Base-by-base conservation (phyloP, 2,888 invertebrate genomes). In the Quadriops clusia region DNA sequence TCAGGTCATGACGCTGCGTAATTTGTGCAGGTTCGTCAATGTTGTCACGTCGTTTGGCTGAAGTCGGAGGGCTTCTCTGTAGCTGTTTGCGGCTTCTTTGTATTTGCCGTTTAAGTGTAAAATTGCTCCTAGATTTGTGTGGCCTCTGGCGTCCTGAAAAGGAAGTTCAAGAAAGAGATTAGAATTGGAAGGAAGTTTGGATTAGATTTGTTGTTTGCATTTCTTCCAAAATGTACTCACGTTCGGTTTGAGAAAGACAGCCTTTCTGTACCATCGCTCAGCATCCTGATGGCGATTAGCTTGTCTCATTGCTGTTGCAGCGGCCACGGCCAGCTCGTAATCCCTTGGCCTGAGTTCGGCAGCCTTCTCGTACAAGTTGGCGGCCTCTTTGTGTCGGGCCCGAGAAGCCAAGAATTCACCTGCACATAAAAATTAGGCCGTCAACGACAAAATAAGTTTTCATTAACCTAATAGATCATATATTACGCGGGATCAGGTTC, bases 121-220 rank as follows among this genome's bases (percentile, higher is more conserved):
- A 54, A 95, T 94, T 34, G 94, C 94, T 13, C 94, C 95, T 33
- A 93, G 70, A 61, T 95, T 94, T 50, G 91, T 89, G 62, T 91
- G 89, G 34, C 87, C 84, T 43, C 86, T 76, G 0, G 91, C 82
- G 52, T 90, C 86, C 77, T 87, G 50, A 11, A 57, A 59, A 21
- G 9, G 21, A 21, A 9, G 21, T 10, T 21, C 9, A 21, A 9
- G 21, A 21, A 21, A 11, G 10, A 11, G 21, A 9, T 8, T 7
- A 18, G 21, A 21, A 11, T 11, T 21, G 5, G n/a, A 21, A 21
- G 21, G 9, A 10, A 6, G 21, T 10, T 10, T 10, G 11, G 21
- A 10, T 21, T 21, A 5, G 11, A 7, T 22, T 10, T 4, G 5
- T 22, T 4, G 11, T 7, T 11, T n/a, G n/a, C n/a, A n/a, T n/a